phyloP scores from a whole-genome alignment of 2,113 vertebrate species.

The Apodemus speciosus region DNA sequence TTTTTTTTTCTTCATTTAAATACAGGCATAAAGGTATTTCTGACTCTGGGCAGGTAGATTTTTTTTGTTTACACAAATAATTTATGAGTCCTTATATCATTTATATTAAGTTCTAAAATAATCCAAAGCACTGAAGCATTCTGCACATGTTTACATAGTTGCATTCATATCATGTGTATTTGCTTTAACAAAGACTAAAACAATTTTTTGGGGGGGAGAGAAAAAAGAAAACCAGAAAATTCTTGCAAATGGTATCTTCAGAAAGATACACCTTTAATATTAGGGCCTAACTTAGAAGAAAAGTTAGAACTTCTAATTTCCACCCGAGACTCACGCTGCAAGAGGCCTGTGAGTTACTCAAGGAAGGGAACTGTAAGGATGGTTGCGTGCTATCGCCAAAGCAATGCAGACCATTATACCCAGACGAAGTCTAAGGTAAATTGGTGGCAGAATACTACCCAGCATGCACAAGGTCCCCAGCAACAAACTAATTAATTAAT shows the following conservation, averaged over 20 bases:
- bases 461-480: neutral
- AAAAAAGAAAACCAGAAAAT: neutral
- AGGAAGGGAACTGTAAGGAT: neutral
- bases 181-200: neutral
- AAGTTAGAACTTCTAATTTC: neutral
- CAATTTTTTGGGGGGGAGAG: neutral
- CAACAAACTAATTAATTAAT: neutral
- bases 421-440: neutral
- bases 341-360: neutral
- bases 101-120: slow-evolving; percentile 12
- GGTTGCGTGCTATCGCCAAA: neutral
- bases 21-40: neutral
- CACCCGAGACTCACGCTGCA: neutral
- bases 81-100: neutral
- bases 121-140: neutral
- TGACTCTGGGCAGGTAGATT: neutral
- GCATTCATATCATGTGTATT: neutral
- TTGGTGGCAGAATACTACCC: neutral
- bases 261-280: neutral
- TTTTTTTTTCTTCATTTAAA: neutral
- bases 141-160: neutral
- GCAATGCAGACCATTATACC: neutral
- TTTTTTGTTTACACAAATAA: neutral
- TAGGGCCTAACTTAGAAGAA: neutral
- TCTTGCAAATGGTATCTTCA: neutral